phyloP scores from a whole-genome alignment of 2,888 invertebrate species.

The Epiperipatus broadwayi region DNA sequence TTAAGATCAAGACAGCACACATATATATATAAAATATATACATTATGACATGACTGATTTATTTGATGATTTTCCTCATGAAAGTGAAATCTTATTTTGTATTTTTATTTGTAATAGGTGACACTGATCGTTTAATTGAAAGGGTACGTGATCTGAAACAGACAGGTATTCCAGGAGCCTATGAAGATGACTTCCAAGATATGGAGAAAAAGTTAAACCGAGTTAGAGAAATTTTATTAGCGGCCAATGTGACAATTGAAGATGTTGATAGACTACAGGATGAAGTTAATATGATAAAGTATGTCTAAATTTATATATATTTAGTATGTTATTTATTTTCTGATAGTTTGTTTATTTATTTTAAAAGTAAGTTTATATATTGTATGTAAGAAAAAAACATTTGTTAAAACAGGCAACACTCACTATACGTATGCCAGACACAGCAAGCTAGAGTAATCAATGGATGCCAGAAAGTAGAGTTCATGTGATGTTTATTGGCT shows the following conservation, averaged over 20 bases:
- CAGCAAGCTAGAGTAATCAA: too few relatives aligned
- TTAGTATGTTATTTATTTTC: not conserved
- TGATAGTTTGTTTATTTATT: conserved; percentile 8
- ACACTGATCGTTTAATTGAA: conserved; percentile 58
- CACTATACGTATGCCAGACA: too few relatives aligned
- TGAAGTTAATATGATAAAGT: too few relatives aligned
- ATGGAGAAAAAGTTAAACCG: conserved; percentile 67
- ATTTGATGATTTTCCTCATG: too few relatives aligned
- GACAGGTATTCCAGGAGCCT: conserved; percentile 87
- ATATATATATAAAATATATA: too few relatives aligned
- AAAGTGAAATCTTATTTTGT: not conserved
- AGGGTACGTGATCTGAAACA: conserved; percentile 81
- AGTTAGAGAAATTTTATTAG: conserved; percentile 57
- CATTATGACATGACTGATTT: too few relatives aligned
- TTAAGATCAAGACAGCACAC: too few relatives aligned
- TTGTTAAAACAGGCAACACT: too few relatives aligned
- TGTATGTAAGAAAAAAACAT: too few relatives aligned
- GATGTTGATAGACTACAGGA: conserved; percentile 33
- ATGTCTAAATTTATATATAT: not conserved
- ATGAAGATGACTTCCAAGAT: conserved; percentile 77
- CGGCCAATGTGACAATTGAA: conserved; percentile 43
- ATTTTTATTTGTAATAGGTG: conserved; percentile 30
- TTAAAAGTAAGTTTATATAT: conserved; percentile 6
- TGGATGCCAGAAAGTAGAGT: too few relatives aligned
- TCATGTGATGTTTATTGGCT: too few relatives aligned